Evolutionary conservation across 2,888 invertebrate genomes (phyloP).

Genomic region (Parnassius glacialis): DNA sequence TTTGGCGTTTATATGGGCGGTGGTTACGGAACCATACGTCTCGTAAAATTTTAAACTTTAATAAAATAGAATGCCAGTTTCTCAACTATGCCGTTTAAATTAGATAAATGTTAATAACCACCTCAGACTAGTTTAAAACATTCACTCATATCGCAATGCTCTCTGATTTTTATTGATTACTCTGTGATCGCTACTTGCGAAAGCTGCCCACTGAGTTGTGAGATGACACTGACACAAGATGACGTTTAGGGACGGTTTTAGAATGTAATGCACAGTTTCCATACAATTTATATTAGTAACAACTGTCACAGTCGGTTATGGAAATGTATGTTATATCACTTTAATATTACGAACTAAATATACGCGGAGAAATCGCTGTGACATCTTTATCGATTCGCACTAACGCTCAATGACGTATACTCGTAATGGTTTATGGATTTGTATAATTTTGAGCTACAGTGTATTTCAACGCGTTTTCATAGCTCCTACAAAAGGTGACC

Average conservation of each 20-base stretch:
- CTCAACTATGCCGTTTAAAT: no score
- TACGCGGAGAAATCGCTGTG: not conserved
- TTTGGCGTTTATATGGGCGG: no score
- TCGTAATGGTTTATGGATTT: slow-evolving; percentile 1
- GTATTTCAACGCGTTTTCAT: not conserved
- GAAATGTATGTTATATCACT: slow-evolving; percentile 4
- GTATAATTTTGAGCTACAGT: slow-evolving; percentile 3
- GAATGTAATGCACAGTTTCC: slow-evolving; percentile 26
- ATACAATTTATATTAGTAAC: slow-evolving; percentile 24
- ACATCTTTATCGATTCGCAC: not conserved
- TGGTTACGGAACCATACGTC: no score
- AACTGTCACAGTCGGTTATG: slow-evolving; percentile 14
- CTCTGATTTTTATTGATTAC: slow-evolving; percentile 2
- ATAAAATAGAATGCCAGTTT: no score
- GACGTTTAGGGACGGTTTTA: slow-evolving; percentile 27
- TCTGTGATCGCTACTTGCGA: slow-evolving; percentile 6
- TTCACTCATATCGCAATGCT: not conserved
- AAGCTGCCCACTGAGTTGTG: slow-evolving; percentile 20
- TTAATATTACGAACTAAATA: slow-evolving; percentile 4
- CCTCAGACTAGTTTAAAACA: no score
- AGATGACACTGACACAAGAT: slow-evolving; percentile 26
- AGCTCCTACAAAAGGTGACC: no score
- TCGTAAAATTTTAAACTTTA: no score
- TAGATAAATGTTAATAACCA: no score
- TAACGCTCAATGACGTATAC: slow-evolving; percentile 3